Percentiles rank a stretch among this genome's conserved stretches.
phyloP scores from a whole-genome alignment of 2,888 invertebrate species.

The Temnothorax ravouxi region DNA sequence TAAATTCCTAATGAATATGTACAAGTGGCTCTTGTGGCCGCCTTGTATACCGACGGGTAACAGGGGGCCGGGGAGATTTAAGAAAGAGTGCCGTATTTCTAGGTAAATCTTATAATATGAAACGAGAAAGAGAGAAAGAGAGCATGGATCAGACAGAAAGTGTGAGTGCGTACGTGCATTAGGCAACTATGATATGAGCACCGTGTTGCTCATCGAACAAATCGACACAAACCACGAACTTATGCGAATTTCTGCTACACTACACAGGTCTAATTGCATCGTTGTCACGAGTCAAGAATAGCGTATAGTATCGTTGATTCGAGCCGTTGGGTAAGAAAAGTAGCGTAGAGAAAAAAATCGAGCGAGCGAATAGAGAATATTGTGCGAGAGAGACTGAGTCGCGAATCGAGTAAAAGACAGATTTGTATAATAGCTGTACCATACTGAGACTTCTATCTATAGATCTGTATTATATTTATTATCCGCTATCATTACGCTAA shows the following conservation, averaged over 20 bases:
- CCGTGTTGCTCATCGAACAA: constrained; percentile 42
- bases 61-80: constrained; percentile 63
- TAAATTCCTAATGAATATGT: constrained; percentile 85
- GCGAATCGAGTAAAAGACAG: constrained; percentile 61
- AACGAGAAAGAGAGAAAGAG: constrained; percentile 34
- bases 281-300: constrained; percentile 47
- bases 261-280: constrained; percentile 59
- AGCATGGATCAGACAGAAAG: constrained; percentile 64
- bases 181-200: constrained; percentile 38
- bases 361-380: constrained; percentile 53
- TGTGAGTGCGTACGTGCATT: constrained; percentile 39
- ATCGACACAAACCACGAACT: constrained; percentile 58
- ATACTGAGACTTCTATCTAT: constrained; percentile 85
- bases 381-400: constrained; percentile 71
- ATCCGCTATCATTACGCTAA: constrained; percentile 81
- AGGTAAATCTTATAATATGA: constrained; percentile 72
- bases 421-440: constrained; percentile 86
- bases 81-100: constrained; percentile 77
- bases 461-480: constrained; percentile 86
- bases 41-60: constrained; percentile 29
- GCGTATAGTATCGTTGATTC: constrained; percentile 28
- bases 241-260: constrained; percentile 42
- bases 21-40: constrained; percentile 76
- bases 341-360: constrained; percentile 62
- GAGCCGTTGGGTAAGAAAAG: constrained; percentile 49